Evolutionary conservation across 2,113 vertebrate genomes (phyloP).

Genomic region (Cettia cetti): DNA sequence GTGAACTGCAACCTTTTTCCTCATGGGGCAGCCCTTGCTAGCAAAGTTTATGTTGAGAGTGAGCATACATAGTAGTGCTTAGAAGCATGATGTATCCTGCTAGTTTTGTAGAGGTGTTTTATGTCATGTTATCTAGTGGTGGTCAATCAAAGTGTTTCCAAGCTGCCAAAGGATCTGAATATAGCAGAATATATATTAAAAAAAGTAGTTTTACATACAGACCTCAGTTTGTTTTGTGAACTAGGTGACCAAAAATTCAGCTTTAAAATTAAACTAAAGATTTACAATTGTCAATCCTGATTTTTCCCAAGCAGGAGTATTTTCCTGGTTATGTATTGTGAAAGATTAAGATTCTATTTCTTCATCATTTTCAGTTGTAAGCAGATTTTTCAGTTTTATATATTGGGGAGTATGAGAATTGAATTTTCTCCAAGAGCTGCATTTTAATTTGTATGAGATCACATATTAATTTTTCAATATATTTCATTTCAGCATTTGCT

Average conservation of each 20-base stretch:
- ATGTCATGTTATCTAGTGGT: background rate
- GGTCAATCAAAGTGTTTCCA: background rate
- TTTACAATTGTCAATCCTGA: background rate
- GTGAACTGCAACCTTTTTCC: background rate
- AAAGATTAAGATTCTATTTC: background rate
- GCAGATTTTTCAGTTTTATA: background rate
- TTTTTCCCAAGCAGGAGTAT: background rate
- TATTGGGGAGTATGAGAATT: background rate
- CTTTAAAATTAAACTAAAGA: background rate
- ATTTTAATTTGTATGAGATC: background rate
- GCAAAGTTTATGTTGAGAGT: background rate
- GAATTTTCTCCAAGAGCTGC: background rate
- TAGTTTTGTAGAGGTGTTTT: background rate
- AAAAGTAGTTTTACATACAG: rapidly evolving
- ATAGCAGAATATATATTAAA: background rate
- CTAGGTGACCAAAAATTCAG: background rate
- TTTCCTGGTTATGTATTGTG: background rate
- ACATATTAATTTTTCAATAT: background rate
- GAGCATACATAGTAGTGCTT: background rate
- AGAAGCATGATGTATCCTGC: background rate
- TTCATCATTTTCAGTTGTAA: background rate
- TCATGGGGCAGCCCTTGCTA: background rate
- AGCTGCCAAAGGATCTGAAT: background rate
- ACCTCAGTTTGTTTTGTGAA: background rate
- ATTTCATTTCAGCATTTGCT: background rate